phyloP scores from a whole-genome alignment of 1,140 invertebrate genomes.

The Conus ventricosus region DNA sequence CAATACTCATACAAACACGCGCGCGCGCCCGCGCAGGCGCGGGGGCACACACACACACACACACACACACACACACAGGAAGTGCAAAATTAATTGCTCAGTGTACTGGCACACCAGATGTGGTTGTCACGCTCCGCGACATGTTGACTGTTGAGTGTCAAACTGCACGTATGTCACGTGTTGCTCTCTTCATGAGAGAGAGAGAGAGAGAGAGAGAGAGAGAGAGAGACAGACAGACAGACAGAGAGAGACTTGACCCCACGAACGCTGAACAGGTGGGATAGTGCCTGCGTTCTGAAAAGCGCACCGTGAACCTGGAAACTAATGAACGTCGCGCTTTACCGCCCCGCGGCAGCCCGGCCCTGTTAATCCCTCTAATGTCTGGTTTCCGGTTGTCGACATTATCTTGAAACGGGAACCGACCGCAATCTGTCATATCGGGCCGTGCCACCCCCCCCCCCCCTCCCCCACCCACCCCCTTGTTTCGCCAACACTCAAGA shows the following conservation, averaged over 20 bases:
- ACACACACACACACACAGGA: too few relatives aligned
- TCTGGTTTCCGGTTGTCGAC: conserved; percentile 9
- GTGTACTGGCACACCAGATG: too few relatives aligned
- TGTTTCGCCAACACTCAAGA: not conserved
- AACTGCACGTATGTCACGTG: too few relatives aligned
- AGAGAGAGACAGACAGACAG: too few relatives aligned
- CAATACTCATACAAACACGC: too few relatives aligned
- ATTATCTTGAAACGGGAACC: not conserved
- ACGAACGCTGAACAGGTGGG: not conserved
- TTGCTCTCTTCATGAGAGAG: too few relatives aligned
- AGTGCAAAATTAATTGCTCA: too few relatives aligned
- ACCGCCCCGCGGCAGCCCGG: not conserved
- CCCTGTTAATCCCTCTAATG: not conserved
- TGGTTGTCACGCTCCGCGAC: too few relatives aligned
- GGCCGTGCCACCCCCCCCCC: not conserved
- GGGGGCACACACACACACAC: too few relatives aligned
- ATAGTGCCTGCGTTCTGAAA: not conserved
- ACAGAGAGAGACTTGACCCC: too few relatives aligned
- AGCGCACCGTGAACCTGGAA: not conserved
- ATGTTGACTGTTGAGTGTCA: too few relatives aligned
- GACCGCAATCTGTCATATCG: conserved; percentile 1
- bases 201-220: not conserved
- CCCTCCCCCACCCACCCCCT: not conserved
- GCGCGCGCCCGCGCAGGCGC: too few relatives aligned
- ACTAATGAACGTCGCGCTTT: not conserved